Evolutionary conservation across 2,797 vertebrate species (phyloP).

Genomic region (Furcifer pardalis): DNA sequence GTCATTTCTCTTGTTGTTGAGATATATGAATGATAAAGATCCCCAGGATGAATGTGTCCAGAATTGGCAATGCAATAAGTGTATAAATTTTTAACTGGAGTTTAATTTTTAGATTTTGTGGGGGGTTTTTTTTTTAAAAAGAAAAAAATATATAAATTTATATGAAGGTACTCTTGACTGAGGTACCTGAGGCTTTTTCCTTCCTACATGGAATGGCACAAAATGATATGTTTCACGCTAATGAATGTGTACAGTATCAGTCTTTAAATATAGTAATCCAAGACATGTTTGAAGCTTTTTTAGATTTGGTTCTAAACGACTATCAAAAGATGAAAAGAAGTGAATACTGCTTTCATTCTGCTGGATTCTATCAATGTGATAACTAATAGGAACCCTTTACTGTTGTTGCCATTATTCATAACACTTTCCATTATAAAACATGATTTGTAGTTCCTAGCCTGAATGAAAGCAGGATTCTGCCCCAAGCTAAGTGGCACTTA

Average conservation of each 20-base stretch:
- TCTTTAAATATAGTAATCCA: neutral
- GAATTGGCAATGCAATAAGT: slow-evolving; percentile 5
- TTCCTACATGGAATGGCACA: neutral
- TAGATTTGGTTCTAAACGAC: neutral
- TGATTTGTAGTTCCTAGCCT: neutral
- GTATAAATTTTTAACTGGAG: neutral
- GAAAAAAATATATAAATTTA: neutral
- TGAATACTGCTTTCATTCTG: neutral
- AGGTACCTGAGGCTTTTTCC: slow-evolving; percentile 5
- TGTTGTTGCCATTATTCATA: neutral
- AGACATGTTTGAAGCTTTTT: neutral
- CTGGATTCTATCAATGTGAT: neutral
- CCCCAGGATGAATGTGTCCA: slow-evolving; percentile 8
- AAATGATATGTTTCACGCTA: neutral
- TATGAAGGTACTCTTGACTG: neutral
- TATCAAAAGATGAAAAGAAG: neutral
- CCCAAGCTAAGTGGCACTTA: neutral
- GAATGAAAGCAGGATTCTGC: neutral
- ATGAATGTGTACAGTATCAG: neutral
- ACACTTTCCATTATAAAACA: neutral
- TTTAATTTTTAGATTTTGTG: slow-evolving; percentile 33
- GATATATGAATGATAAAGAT: slow-evolving; percentile 19
- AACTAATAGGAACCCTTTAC: neutral
- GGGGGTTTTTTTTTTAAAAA: neutral
- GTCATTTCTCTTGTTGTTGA: slow-evolving; percentile 24